phyloP scores from a whole-genome alignment of 1,140 invertebrate genomes.

The Rhizoglyphus robini region DNA sequence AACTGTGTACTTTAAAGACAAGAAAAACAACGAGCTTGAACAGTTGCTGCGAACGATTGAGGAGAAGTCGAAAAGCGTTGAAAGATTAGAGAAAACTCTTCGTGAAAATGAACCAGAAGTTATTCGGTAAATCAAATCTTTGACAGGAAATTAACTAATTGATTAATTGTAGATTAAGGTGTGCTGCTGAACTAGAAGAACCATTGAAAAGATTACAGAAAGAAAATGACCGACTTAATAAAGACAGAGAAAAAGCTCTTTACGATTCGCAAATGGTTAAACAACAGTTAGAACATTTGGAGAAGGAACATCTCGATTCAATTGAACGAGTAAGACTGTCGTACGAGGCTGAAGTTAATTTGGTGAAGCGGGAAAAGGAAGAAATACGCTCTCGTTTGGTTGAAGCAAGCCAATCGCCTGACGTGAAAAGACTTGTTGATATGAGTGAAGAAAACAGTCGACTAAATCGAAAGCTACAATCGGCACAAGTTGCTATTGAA shows the following conservation, averaged over 20 bases:
- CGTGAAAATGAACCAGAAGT: conserved; percentile 1
- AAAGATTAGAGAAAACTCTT: background rate
- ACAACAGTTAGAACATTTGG: conserved; percentile 19
- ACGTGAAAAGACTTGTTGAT: conserved; percentile 7
- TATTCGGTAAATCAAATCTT: background rate
- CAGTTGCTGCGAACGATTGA: background rate
- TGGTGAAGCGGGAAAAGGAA: conserved; percentile 20
- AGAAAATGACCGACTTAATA: background rate
- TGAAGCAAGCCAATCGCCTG: conserved; percentile 18
- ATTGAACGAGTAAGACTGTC: conserved; percentile 16
- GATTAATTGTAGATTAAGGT: background rate
- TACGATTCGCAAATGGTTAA: conserved; percentile 15
- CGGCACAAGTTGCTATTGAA: conserved; percentile 5
- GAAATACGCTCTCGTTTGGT: conserved; percentile 7
- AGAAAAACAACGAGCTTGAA: conserved; percentile 20
- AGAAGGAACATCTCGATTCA: conserved; percentile 21
- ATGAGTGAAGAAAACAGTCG: conserved; percentile 16
- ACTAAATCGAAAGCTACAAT: conserved; percentile 2
- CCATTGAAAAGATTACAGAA: conserved; percentile 13
- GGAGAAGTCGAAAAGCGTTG: conserved; percentile 9
- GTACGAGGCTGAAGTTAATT: conserved; percentile 13
- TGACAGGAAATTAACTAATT: background rate
- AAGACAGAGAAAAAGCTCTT: conserved; percentile 4
- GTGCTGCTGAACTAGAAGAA: conserved; percentile 13
- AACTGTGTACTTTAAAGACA: conserved; percentile 16